A percentile compares a stretch with the other conserved stretches of the same genome.
phyloP scores from a whole-genome alignment of 2,888 invertebrate genomes.

The Callimorpha dominula region DNA sequence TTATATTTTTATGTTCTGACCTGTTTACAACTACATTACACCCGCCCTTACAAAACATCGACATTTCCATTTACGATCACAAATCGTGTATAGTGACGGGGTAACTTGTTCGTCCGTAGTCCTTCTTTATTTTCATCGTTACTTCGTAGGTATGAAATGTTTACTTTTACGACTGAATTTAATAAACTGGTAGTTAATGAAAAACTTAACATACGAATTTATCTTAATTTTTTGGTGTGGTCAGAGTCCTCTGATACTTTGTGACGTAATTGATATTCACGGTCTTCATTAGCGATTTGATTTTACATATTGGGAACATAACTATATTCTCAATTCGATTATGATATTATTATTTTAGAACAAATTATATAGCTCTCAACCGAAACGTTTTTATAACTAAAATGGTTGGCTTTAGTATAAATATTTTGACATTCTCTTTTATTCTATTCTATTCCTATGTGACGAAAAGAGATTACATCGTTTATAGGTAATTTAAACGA shows the following conservation, averaged over 20 bases:
- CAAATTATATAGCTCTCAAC: background rate
- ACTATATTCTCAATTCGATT: background rate
- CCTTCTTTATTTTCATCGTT: constrained; percentile 27
- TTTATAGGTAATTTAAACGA: constrained; percentile 11
- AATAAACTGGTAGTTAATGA: background rate
- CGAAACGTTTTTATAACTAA: background rate
- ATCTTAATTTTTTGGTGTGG: constrained; percentile 10
- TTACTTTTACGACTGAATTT: background rate
- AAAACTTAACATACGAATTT: background rate
- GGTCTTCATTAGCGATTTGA: background rate
- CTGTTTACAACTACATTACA: constrained; percentile 40
- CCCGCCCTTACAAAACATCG: constrained; percentile 39
- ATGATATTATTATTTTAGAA: background rate
- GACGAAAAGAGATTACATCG: background rate
- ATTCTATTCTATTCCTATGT: background rate
- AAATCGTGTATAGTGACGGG: constrained; percentile 27
- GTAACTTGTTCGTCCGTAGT: constrained; percentile 21
- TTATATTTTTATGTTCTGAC: constrained; percentile 40
- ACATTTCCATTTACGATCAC: constrained; percentile 39
- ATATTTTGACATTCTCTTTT: constrained; percentile 6
- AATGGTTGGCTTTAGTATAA: background rate
- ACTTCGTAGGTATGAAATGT: background rate
- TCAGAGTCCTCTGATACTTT: constrained; percentile 2
- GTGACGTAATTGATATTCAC: background rate
- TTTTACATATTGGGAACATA: background rate